Base-by-base conservation (phyloP, 2,888 invertebrate species). In the Drosophila demipolita region DNA sequence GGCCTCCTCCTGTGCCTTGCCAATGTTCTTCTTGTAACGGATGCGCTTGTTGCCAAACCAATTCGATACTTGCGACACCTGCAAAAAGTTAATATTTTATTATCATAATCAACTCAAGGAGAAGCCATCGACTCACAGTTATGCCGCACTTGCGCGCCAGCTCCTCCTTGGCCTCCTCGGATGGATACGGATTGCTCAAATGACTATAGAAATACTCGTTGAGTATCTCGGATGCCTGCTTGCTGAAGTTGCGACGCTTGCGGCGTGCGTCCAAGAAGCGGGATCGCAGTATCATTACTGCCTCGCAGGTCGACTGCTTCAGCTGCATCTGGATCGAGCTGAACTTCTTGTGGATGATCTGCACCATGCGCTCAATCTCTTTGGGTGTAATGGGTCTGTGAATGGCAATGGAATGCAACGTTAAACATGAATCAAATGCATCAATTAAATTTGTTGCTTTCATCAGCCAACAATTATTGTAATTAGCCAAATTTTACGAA, bases 201-300 rank as follows among this genome's bases (percentile, higher is more conserved):
- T 99, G 99, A 90, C 99, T 99, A 94, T 99, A 99, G 94, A 99
- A 99, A 94, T 99, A 99, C 94, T 99, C 99, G 94, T 99, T 99
- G 89, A 99, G 95, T 91, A 99, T 98, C 95, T 99, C 99, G 33
- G 99, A 99, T 65, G 99, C 99, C 94, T 99, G 99, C 95, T 99
- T 99, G 95, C 99, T 99, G 94, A 99, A 99, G 94, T 99, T 99
- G 91, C 99, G 96, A 87, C 99, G 96, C 94, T 99, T 99, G 80
- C 97, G 95, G 87, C 97, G 94, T 93, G 96, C 96, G 93, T 96
- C 96, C 89, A 96, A 94, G 94, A 96, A 96, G 87, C 96, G 94
- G 91, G 93, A 94, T 91, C 93, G 95, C 78, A 99, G 95, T 84
- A 99, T 99, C 99, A 99, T 99, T 83, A 99, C 99, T 54, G 99